Evolutionary conservation across 1,140 invertebrate genomes (phyloP), one percentile per base, ranked within the genome.

Genomic region (Apis mellifera): DNA sequence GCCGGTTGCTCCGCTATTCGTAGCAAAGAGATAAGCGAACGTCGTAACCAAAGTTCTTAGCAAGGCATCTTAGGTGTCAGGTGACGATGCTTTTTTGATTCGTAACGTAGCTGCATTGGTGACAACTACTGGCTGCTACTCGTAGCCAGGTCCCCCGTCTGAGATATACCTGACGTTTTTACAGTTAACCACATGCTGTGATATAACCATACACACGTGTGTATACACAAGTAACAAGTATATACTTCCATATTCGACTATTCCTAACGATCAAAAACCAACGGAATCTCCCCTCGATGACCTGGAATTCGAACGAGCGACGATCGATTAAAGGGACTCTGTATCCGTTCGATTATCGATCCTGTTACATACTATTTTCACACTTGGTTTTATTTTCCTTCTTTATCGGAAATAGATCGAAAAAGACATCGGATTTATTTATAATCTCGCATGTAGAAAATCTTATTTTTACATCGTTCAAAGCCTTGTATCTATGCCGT

Each of bases 151-250:
- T 65, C n/a, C 62, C 60, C 68, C 76, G 70, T 80, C 70, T 62
- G n/a, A 66, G 59, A 75, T 72, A 59, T 64, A 64, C 60, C 78
- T 78, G 82, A 87, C 79, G 86, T 73, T 90, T 81, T 90, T 90
- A 91, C 90, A 90, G 90, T 91, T 91, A 91, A 80, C 84, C 82
- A 84, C 80, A 77, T 66, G 77, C 71, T 84, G 78, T 78, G 66
- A 62, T 69, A 55, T 89, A 90, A 90, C 89, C 87, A 88, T 89
- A 90, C 86, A 89, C 81, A 70, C 72, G 78, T 32, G 19, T 4
- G n/a, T n/a, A n/a, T n/a, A n/a, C n/a, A 23, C n/a, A 62, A 23
- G 60, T 62, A 62, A 15, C 26, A 23, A 13, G 13, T 42, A 42
- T 74, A 55, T 52, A 32, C 12, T 72, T 75, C 88, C n/a, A n/a